A percentile compares a stretch with the other conserved stretches of the same genome.
phyloP scores from a whole-genome alignment of 2,113 vertebrate species.

The Mungos mungo region DNA sequence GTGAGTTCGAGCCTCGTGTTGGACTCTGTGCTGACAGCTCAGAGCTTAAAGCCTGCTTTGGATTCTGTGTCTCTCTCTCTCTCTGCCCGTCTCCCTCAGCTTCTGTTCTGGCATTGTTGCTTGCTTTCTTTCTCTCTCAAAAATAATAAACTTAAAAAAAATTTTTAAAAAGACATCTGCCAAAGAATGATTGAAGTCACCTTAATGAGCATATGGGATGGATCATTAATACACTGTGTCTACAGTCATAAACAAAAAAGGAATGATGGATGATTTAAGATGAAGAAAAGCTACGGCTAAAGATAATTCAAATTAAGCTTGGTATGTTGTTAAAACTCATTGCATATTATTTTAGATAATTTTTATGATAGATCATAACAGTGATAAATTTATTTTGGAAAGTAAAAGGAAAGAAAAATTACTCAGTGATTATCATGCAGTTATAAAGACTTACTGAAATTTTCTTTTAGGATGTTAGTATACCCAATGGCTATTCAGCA shows the following conservation, averaged over 20 bases:
- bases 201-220: neutral
- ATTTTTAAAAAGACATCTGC: neutral
- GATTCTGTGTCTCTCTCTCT: no score
- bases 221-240: neutral
- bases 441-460: neutral
- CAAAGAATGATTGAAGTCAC: neutral
- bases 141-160: no score
- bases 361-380: neutral
- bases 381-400: slow-evolving; percentile 21
- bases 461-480: neutral
- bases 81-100: no score
- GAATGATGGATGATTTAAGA: slow-evolving; percentile 13
- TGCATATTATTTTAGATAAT: neutral
- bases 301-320: neutral
- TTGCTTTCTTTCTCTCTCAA: no score
- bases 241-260: slow-evolving; percentile 8
- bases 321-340: neutral
- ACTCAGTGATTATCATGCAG: neutral
- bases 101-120: no score
- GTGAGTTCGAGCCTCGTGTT: no score
- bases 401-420: neutral
- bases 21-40: no score
- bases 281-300: neutral
- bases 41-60: no score
- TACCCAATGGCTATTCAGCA: neutral